These are phyloP conservation scores for Apamea epomidion DNA, from an alignment of 2,888 invertebrate genomes.

Conservation along the genomic window DNA sequence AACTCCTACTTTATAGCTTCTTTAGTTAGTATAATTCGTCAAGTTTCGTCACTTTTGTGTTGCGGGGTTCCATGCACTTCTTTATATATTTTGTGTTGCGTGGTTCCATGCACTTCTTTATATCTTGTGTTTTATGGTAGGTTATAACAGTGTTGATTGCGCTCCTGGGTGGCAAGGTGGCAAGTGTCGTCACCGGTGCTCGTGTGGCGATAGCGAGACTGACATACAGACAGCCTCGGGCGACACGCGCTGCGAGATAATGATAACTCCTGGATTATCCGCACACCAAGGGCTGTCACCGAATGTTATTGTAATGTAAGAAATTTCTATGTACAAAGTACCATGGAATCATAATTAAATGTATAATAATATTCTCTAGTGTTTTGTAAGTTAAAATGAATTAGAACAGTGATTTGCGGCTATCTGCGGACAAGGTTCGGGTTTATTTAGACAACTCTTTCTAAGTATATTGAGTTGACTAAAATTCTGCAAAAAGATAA, in stretches of 20 bases:
- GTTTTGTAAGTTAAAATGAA: neutral
- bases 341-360: neutral
- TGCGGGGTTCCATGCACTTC: neutral
- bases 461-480: neutral
- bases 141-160: neutral
- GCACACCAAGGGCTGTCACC: conserved; percentile 20
- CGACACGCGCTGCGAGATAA: neutral
- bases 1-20: conserved; percentile 4
- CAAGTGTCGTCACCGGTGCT: neutral
- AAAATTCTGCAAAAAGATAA: neutral
- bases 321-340: no score
- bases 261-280: conserved; percentile 25
- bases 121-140: conserved; percentile 27
- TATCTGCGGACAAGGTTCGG: neutral
- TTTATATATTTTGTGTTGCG: no score
- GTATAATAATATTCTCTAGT: no score
- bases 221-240: neutral
- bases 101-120: neutral
- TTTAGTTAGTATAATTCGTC: conserved; percentile 2
- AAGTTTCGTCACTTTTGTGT: neutral
- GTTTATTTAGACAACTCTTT: neutral
- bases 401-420: neutral
- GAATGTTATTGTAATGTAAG: neutral
- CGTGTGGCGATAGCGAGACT: conserved; percentile 27
- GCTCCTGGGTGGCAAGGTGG: conserved; percentile 37